Base-by-base conservation (phyloP, 2,797 vertebrate species). In the Uromys caudimaculatus region DNA sequence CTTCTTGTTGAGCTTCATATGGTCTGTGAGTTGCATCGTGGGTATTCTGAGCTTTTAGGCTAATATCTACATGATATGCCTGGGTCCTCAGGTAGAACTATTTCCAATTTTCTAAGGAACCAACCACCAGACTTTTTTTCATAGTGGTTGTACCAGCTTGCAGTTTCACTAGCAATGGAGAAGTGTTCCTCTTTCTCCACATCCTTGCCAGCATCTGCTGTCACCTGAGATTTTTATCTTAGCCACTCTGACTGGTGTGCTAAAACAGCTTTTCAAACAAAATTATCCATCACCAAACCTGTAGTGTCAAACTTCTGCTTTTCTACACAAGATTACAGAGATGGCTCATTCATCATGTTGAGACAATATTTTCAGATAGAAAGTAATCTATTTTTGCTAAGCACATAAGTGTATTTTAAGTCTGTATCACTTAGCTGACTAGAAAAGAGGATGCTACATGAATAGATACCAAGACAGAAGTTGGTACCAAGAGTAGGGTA, bases 261-360 rank as follows among this genome's bases (percentile, higher is more conserved):
- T 0, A 54, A 8, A 91, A 8, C 35, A 92, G 78, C 29, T 86
- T 90, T 86, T 83, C 62, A 0, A 92, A 96, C 17, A 93, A 41
- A 13, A 85, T 0, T 16, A 76, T 69, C 6, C 79, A 58, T 62
- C 47, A 85, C 69, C 67, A 91, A 83, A 93, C n/a, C 35, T 50
- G 95, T 38, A 94, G 23, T 88, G 27, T 44, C 24, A 56, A 11
- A 85, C 13, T 52, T 94, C 44, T 79, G 14, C 83, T 89, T 50
- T 91, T 56, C 54, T 93, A 60, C 82, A 85, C 14, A 81, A 89
- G 56, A 6, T 90, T 93, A 89, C 54, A 92, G n/a, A 95, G 7
- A 54, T 41, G 13, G 24, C 12, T 92, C 95, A 88, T 84, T 96
- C 87, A 88, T 69, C 54, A 90, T 93, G 56, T 24, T 94, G 50